phyloP scores from a whole-genome alignment of 1,140 invertebrate genomes.

The Drosophila takahashii region DNA sequence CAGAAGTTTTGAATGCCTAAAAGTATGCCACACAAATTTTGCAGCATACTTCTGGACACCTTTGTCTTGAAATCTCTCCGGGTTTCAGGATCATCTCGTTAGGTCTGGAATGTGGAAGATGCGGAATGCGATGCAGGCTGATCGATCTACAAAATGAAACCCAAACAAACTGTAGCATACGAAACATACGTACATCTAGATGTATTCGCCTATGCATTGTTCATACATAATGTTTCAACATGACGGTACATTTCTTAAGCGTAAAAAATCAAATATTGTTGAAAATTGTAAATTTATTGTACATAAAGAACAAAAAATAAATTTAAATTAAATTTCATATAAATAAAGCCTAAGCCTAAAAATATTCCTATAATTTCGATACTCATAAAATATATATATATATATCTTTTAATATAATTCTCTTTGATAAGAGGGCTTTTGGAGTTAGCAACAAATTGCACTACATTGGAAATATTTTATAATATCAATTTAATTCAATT shows the following conservation, averaged over 20 bases:
- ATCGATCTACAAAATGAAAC: slow-evolving; percentile 51
- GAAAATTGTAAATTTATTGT: slow-evolving; percentile 43
- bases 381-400: slow-evolving; percentile 29
- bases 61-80: not conserved
- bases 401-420: slow-evolving; percentile 33
- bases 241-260: slow-evolving; percentile 18
- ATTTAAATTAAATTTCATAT: slow-evolving; percentile 22
- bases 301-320: slow-evolving; percentile 31
- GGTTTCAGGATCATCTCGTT: not conserved
- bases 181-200: slow-evolving; percentile 32
- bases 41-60: not conserved
- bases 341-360: slow-evolving; percentile 44
- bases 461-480: slow-evolving; percentile 66
- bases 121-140: slow-evolving; percentile 21
- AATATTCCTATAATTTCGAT: slow-evolving; percentile 25
- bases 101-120: slow-evolving; percentile 15
- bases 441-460: slow-evolving; percentile 71
- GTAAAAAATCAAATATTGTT: slow-evolving; percentile 20
- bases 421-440: slow-evolving; percentile 37
- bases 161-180: slow-evolving; percentile 67
- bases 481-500: slow-evolving; percentile 42
- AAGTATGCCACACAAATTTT: not conserved
- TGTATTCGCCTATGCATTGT: slow-evolving; percentile 10
- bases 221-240: slow-evolving; percentile 17
- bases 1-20: not conserved